Evolutionary conservation across 2,797 vertebrate species (phyloP), one percentile per base, ranked within the genome.

Genomic region (Halcyon leucocephala): DNA sequence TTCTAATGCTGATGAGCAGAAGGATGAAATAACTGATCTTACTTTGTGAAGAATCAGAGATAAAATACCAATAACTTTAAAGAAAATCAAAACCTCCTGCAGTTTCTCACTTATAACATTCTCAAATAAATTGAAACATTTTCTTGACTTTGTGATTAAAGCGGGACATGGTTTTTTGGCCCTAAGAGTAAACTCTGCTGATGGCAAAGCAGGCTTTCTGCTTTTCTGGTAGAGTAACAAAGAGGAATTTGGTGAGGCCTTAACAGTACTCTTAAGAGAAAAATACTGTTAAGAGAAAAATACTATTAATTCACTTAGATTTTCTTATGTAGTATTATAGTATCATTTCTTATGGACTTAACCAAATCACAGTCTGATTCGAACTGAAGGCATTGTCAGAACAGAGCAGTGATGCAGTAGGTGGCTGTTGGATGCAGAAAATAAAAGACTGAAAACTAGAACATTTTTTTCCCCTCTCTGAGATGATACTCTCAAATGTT

Each of bases 101-200:
- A 28, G 17, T 78, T 92, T 88, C 52, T 77, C 44, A 72, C 25
- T 69, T 88, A 62, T 9, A 10, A 60, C 35, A 37, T 87, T 91
- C 94, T 85, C 64, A 86, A 90, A 84, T 86, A 79, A 89, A 39
- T 20, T 24, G 33, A 93, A 86, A 41, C 8, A 65, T 89, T 89
- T 89, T 54, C 33, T 82, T 52, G 61, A 54, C 26, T 86, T 88
- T 52, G 6, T 81, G 22, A 54, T 81, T 89, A 69, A 86, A 95
- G 65, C 5, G 42, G 42, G 39, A 57, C 14, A 5, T 49, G 51
- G 69, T 89, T 76, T 35, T 86, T 65, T 83, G 67, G 7, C 25
- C 42, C 11, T 80, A 78, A 62, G 51, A 79, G 58, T 79, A 61
- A 74, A 58, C n/a, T 69, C 33, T 66, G 69, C 16, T 72, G 25